Conservation (phyloP, 2,888 invertebrate genomes). For the Brenthis hecate region DNA sequence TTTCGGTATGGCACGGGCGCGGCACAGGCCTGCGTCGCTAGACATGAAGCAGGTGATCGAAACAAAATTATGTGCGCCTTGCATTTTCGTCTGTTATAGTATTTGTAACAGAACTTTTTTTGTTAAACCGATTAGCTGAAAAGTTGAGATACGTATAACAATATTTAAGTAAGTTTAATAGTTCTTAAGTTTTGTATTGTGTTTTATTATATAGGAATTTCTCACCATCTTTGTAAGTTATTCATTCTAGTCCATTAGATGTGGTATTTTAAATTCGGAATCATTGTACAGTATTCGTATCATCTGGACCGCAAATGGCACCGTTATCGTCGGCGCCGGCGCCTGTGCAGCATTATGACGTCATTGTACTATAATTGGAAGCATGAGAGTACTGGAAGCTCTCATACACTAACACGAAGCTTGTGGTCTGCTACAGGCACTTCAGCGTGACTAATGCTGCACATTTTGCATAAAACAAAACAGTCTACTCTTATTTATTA, state of each 20-base stretch:
- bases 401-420: constrained; percentile 31
- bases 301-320: constrained; percentile 77
- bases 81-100: not conserved
- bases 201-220: not conserved
- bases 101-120: not conserved
- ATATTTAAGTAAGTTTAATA: not conserved
- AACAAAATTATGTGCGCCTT: not conserved
- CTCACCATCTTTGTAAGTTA: not conserved
- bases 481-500: constrained; percentile 2
- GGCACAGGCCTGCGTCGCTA: constrained; percentile 25
- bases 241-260: constrained; percentile 48
- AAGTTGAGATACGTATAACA: too few species aligned
- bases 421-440: constrained; percentile 28
- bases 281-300: constrained; percentile 47
- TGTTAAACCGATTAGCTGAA: too few species aligned
- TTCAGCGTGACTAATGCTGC: constrained; percentile 30
- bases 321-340: constrained; percentile 56
- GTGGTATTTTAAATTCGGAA: constrained; percentile 47
- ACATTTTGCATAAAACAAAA: constrained; percentile 10
- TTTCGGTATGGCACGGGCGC: constrained; percentile 36
- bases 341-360: constrained; percentile 65
- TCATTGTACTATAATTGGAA: constrained; percentile 53
- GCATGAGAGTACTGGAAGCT: constrained; percentile 39
- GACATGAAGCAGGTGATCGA: constrained; percentile 29
- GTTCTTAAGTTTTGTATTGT: not conserved